phyloP scores from a whole-genome alignment of 2,888 invertebrate species.

The Dasysyrphus tricinctus region DNA sequence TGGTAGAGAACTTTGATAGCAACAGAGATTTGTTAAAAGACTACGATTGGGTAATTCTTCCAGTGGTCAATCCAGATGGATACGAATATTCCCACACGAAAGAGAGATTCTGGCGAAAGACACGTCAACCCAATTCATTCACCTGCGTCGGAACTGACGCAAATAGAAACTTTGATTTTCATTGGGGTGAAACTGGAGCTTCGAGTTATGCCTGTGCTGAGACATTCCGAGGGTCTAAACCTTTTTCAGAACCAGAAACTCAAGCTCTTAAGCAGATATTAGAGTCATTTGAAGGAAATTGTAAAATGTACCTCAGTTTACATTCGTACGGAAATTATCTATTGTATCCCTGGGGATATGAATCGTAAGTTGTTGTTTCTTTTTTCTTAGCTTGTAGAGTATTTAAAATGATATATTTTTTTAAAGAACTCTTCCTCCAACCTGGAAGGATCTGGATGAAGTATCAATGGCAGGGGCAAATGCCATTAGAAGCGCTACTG shows the following conservation, averaged over 20 bases:
- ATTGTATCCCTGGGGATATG: slow-evolving; percentile 80
- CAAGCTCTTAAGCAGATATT: slow-evolving; percentile 83
- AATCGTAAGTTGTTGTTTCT: slow-evolving; percentile 74
- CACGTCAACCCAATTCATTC: slow-evolving; percentile 81
- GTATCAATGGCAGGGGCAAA: slow-evolving; percentile 79
- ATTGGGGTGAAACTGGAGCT: slow-evolving; percentile 84
- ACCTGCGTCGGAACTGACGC: slow-evolving; percentile 85
- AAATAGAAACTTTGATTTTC: slow-evolving; percentile 87
- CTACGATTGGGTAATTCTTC: slow-evolving; percentile 88
- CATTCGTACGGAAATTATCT: slow-evolving; percentile 79
- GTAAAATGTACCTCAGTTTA: slow-evolving; percentile 77
- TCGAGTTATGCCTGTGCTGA: slow-evolving; percentile 84
- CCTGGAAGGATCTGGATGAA: slow-evolving; percentile 81
- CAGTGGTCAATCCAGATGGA: slow-evolving; percentile 88
- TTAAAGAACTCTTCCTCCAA: slow-evolving; percentile 81
- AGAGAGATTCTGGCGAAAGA: slow-evolving; percentile 85
- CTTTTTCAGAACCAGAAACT: slow-evolving; percentile 88
- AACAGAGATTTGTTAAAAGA: slow-evolving; percentile 84
- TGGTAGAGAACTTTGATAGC: slow-evolving; percentile 84
- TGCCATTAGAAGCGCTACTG: slow-evolving; percentile 80
- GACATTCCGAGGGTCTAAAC: slow-evolving; percentile 85
- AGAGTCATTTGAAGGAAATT: slow-evolving; percentile 41
- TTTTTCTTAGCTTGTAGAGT: not conserved
- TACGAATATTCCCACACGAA: slow-evolving; percentile 86
- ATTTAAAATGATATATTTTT: not conserved